phyloP scores from a whole-genome alignment of 2,888 invertebrate species.

The Torymus aiolomorphi region DNA sequence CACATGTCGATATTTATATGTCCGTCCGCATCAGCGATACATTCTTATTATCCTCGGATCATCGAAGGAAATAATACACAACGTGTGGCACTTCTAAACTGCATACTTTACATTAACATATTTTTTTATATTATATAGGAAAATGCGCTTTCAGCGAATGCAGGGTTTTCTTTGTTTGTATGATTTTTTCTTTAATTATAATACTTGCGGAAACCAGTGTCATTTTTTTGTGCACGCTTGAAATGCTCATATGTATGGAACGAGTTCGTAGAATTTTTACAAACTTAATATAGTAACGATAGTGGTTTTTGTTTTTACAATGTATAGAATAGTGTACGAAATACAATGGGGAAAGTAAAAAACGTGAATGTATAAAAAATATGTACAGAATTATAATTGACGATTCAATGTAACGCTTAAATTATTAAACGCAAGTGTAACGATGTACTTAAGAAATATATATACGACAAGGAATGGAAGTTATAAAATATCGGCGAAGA shows the following conservation, averaged over 20 bases:
- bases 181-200: too few relatives aligned
- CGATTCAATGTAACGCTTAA: slow-evolving; percentile 2
- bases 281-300: not conserved
- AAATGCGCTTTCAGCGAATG: slow-evolving; percentile 30
- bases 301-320: not conserved
- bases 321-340: too few relatives aligned
- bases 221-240: slow-evolving; percentile 2
- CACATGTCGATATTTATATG: not conserved
- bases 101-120: slow-evolving; percentile 11
- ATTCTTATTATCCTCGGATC: not conserved
- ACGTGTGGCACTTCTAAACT: slow-evolving; percentile 49
- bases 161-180: not conserved
- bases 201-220: not conserved
- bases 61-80: slow-evolving; percentile 20
- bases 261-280: not conserved
- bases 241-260: not conserved
- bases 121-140: slow-evolving; percentile 15
- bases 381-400: slow-evolving; percentile 23
- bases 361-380: not conserved
- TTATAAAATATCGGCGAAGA: slow-evolving; percentile 10
- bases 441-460: not conserved
- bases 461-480: too few relatives aligned
- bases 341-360: not conserved
- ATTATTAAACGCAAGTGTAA: not conserved
- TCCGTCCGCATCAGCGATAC: not conserved